phyloP scores from a whole-genome alignment of 2,888 invertebrate genomes.

The Matsumyia berberina region DNA sequence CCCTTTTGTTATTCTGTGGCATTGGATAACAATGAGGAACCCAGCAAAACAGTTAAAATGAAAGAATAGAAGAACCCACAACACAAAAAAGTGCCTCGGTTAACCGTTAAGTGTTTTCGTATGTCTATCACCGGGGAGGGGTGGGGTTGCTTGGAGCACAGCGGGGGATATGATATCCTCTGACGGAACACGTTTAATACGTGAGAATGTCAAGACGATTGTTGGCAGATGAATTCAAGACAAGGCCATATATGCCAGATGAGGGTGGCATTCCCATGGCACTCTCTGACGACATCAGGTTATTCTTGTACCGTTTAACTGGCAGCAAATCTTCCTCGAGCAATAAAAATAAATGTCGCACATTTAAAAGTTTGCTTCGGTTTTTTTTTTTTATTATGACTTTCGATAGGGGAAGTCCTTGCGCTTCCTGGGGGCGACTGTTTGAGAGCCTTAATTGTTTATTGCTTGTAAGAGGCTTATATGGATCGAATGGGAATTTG shows the following conservation, averaged over 20 bases:
- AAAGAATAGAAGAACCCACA: constrained; percentile 44
- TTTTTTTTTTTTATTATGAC: constrained; percentile 42
- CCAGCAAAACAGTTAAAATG: constrained; percentile 46
- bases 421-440: not conserved
- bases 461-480: constrained; percentile 69
- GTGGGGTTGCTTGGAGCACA: constrained; percentile 3
- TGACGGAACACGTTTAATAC: constrained; percentile 64
- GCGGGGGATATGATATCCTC: constrained; percentile 65
- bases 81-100: constrained; percentile 53
- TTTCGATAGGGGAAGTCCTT: constrained; percentile 28
- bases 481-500: constrained; percentile 64
- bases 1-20: constrained; percentile 47
- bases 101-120: constrained; percentile 75
- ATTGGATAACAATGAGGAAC: constrained; percentile 62
- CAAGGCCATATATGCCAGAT: constrained; percentile 3
- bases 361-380: constrained; percentile 75
- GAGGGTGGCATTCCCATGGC: constrained; percentile 57
- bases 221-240: constrained; percentile 43
- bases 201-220: constrained; percentile 58
- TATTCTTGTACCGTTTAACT: constrained; percentile 66
- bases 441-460: constrained; percentile 62
- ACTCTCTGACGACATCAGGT: constrained; percentile 38
- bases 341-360: constrained; percentile 80
- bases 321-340: constrained; percentile 77
- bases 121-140: constrained; percentile 43